Conservation (phyloP, 2,113 vertebrate genomes). For the Nettapus auritus region DNA sequence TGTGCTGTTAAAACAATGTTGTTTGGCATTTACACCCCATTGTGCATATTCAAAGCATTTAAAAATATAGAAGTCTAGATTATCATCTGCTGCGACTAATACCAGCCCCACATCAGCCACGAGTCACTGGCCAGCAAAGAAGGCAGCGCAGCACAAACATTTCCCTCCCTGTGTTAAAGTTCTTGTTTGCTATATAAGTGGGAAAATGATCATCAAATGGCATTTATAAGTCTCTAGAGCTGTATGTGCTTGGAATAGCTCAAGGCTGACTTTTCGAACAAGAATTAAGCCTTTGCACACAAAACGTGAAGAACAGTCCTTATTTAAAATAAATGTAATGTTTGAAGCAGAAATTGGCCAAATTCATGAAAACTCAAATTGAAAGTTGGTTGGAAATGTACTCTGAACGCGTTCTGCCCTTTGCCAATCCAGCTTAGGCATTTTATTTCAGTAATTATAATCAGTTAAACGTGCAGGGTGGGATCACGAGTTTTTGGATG, state of each 20-base stretch:
- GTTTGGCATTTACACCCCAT: neutral
- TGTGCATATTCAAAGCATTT: neutral
- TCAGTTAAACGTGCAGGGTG: neutral
- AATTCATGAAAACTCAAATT: neutral
- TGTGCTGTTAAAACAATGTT: neutral
- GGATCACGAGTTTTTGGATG: rapidly evolving
- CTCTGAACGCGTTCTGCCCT: neutral
- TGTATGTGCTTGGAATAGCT: neutral
- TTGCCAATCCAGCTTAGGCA: neutral
- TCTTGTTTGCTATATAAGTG: neutral
- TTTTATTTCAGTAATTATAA: neutral
- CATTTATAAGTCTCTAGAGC: neutral
- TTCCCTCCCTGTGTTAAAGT: neutral
- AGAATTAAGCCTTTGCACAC: neutral
- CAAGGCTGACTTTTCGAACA: neutral
- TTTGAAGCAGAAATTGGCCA: neutral
- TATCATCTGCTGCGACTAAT: neutral
- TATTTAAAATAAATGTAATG: neutral
- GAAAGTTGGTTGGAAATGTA: neutral
- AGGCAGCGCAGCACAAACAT: neutral
- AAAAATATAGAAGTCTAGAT: neutral
- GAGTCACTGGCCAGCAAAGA: neutral
- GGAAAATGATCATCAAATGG: neutral
- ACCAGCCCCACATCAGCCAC: neutral
- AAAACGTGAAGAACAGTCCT: neutral